These are phyloP conservation scores for Hestina assimilis DNA, from an alignment of 1,140 invertebrate species.

Conservation along the genomic window DNA sequence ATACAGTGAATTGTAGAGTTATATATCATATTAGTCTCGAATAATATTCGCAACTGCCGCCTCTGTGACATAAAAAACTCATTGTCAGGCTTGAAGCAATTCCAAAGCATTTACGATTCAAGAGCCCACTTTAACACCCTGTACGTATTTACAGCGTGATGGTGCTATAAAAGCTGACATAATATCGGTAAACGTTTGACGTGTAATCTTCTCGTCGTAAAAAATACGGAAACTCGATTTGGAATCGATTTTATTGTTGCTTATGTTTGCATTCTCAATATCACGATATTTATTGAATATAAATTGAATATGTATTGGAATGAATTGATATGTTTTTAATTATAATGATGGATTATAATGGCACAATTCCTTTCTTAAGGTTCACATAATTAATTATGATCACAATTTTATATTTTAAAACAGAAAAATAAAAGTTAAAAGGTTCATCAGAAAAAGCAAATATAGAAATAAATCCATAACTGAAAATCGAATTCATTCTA, in stretches of 20 bases:
- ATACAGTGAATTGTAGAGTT: background rate
- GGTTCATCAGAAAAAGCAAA: too few species aligned
- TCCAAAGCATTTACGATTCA: conserved; percentile 54
- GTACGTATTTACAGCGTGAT: conserved; percentile 55
- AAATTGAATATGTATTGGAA: background rate
- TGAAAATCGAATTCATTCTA: too few species aligned
- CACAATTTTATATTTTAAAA: too few species aligned
- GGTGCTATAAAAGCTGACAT: conserved; percentile 54
- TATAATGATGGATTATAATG: too few species aligned
- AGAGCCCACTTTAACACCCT: conserved; percentile 52
- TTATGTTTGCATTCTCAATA: background rate
- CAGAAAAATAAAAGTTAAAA: too few species aligned
- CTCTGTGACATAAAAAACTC: conserved; percentile 50
- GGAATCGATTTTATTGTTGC: conserved; percentile 25
- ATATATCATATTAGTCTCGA: background rate
- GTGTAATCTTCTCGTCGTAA: conserved; percentile 35
- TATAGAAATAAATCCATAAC: too few species aligned
- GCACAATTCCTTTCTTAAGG: too few species aligned
- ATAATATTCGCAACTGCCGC: conserved; percentile 23
- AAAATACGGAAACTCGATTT: conserved; percentile 22
- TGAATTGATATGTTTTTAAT: too few species aligned
- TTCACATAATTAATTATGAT: too few species aligned
- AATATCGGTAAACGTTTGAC: conserved; percentile 64
- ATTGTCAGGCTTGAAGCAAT: conserved; percentile 54
- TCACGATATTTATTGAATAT: too few species aligned